These are phyloP conservation scores for Trachelipus rathkii DNA, from an alignment of 1,140 invertebrate species.

Conservation along the genomic window DNA sequence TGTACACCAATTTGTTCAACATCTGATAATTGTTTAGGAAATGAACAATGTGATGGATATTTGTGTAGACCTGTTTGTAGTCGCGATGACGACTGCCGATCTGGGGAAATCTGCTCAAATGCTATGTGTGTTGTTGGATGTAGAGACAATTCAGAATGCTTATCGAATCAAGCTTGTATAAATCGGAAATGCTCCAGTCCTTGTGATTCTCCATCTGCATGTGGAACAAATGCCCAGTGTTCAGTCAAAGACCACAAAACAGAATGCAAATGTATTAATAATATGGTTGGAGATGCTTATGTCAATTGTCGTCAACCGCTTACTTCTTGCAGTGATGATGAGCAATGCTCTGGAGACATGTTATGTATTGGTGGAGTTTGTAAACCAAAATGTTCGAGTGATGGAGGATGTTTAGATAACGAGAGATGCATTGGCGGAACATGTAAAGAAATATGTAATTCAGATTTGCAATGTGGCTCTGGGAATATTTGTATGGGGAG, in stretches of 20 bases:
- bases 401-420: slow-evolving; percentile 72
- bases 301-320: slow-evolving; percentile 65
- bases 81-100: slow-evolving; percentile 71
- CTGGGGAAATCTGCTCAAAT: slow-evolving; percentile 76
- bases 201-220: slow-evolving; percentile 69
- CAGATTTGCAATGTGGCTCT: slow-evolving; percentile 68
- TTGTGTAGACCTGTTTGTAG: slow-evolving; percentile 69
- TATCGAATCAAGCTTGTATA: slow-evolving; percentile 63
- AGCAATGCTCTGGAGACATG: slow-evolving; percentile 64
- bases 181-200: slow-evolving; percentile 71
- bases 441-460: slow-evolving; percentile 78
- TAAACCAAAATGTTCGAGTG: slow-evolving; percentile 68
- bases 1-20: slow-evolving; percentile 73
- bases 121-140: slow-evolving; percentile 73
- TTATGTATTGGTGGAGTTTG: slow-evolving; percentile 70
- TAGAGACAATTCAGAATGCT: slow-evolving; percentile 69
- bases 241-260: slow-evolving; percentile 64
- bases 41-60: slow-evolving; percentile 66
- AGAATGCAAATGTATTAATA: slow-evolving; percentile 66
- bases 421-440: slow-evolving; percentile 75
- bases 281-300: slow-evolving; percentile 68
- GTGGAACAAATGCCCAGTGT: slow-evolving; percentile 76
- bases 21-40: slow-evolving; percentile 68
- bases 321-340: slow-evolving; percentile 59
- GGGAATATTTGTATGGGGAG: slow-evolving; percentile 82